A percentile compares a stretch with the other conserved stretches of the same genome.
Conservation (phyloP, 2,888 invertebrate genomes). For the Nomada fabriciana region DNA sequence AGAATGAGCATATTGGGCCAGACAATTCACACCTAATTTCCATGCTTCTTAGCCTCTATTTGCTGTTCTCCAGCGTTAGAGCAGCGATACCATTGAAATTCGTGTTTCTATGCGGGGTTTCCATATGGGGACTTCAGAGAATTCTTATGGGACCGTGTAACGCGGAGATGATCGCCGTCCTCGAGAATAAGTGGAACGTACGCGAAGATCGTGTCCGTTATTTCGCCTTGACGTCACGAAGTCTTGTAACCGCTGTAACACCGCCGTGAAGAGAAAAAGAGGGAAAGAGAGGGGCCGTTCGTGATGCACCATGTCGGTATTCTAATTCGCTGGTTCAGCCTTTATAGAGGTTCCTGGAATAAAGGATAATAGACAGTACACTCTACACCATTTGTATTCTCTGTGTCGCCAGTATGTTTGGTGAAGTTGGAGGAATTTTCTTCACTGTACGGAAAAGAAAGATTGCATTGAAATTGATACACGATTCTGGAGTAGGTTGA, state of each 20-base stretch:
- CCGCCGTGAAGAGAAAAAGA: constrained; percentile 39
- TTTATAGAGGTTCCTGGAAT: constrained; percentile 15
- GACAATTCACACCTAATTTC: neutral
- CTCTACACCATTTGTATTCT: neutral
- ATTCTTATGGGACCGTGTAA: constrained; percentile 33
- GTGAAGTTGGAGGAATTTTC: neutral
- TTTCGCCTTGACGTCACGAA: constrained; percentile 75
- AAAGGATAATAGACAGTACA: neutral
- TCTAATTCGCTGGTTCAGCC: constrained; percentile 41
- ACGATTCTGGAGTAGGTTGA: too few relatives aligned
- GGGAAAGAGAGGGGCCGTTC: constrained; percentile 30
- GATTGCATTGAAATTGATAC: too few relatives aligned
- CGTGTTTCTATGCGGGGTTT: neutral
- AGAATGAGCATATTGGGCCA: too few relatives aligned
- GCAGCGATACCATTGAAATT: neutral
- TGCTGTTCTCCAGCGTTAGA: too few relatives aligned
- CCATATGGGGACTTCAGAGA: constrained; percentile 22
- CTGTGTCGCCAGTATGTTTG: too few relatives aligned
- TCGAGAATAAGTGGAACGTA: constrained; percentile 75
- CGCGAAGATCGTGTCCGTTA: constrained; percentile 76
- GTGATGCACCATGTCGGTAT: constrained; percentile 61
- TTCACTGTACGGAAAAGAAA: neutral
- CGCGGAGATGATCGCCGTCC: constrained; percentile 45
- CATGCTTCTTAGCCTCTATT: too few relatives aligned
- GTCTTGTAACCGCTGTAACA: constrained; percentile 74